Base-by-base conservation (phyloP, 2,888 invertebrate species). In the Latrodectus elegans region DNA sequence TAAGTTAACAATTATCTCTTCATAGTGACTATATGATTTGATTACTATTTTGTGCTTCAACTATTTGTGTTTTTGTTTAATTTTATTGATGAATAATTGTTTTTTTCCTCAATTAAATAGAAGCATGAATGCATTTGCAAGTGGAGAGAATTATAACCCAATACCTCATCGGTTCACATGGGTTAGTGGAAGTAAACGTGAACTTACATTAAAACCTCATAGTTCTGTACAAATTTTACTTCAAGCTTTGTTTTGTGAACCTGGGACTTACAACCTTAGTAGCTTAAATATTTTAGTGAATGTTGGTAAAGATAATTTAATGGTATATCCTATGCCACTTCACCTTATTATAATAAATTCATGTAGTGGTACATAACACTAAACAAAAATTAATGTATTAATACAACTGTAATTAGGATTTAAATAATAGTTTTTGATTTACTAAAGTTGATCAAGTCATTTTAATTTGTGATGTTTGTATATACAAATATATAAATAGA, bases 251-350 rank as follows among this genome's bases (percentile, higher is more conserved):
- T 91, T 92, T 89, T 90, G 90, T 53, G 90, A 90, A 52, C 91
- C 92, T 8, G 92, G 92, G 8, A 91, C 92, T 51, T 92, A 91
- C 89, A 92, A 92, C 89, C 89, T 92, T 52, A 91, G 84, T 70
- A 89, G 78, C 81, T 51, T 89, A 67, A 84, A 89, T 70, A 81
- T 89, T 67, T 22, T 87, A 53, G 86, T 87, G 8, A 81, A 80
- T 26, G 12, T 60, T 73, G 86, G 77, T 17, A 77, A 81, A 67
- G 77, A 81, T 38, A 68, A 17, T 53, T 38, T 81, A 49, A 77
- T 65, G 22, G 72, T 67, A 15, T 87, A 87, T 71, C 76, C 75
- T 55, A 72, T 87, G 81, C 86, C 86, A n/a, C 81, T 80, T 60
- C 72, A 87, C 81, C 73, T 87, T 81, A 77, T 87, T 67, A 67